These are phyloP conservation scores for Sebastes cheni DNA, from an alignment of 2,797 vertebrate genomes.

Conservation along the genomic window DNA sequence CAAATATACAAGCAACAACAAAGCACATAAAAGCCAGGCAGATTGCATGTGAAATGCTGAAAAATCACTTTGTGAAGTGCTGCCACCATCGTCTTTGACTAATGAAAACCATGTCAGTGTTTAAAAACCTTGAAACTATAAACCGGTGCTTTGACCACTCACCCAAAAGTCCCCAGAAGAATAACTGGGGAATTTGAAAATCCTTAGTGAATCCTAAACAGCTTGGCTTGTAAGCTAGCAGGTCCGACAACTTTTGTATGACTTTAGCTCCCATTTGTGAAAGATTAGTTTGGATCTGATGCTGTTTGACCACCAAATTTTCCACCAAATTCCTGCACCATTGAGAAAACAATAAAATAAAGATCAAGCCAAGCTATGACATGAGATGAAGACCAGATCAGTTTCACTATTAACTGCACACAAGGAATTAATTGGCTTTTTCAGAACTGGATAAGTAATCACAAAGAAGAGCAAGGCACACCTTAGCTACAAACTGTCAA, in stretches of 20 bases:
- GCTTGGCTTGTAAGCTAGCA: neutral
- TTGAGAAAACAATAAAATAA: constrained; percentile 34
- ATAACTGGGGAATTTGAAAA: constrained; percentile 10
- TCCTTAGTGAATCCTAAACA: neutral
- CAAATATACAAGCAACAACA: constrained; percentile 47
- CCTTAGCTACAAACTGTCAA: neutral
- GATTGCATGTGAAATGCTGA: constrained; percentile 34
- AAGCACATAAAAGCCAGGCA: constrained; percentile 59
- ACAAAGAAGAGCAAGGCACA: neutral
- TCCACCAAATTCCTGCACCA: constrained; percentile 20
- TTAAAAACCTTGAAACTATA: constrained; percentile 30
- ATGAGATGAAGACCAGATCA: constrained; percentile 21
- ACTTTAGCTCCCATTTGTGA: neutral
- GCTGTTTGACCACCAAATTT: constrained; percentile 27
- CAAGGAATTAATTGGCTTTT: neutral
- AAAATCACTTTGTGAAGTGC: constrained; percentile 21
- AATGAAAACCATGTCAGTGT: constrained; percentile 38
- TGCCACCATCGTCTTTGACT: constrained; percentile 26
- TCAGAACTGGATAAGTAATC: neutral
- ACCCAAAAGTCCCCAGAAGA: constrained; percentile 17
- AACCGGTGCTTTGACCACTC: constrained; percentile 10
- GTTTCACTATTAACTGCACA: constrained; percentile 17
- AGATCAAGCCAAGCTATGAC: neutral
- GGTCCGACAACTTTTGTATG: neutral
- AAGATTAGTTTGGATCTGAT: constrained; percentile 12